Evolutionary conservation across 2,888 invertebrate genomes (phyloP), one percentile per base, ranked within the genome.

Genomic region (Auanema sp.): DNA sequence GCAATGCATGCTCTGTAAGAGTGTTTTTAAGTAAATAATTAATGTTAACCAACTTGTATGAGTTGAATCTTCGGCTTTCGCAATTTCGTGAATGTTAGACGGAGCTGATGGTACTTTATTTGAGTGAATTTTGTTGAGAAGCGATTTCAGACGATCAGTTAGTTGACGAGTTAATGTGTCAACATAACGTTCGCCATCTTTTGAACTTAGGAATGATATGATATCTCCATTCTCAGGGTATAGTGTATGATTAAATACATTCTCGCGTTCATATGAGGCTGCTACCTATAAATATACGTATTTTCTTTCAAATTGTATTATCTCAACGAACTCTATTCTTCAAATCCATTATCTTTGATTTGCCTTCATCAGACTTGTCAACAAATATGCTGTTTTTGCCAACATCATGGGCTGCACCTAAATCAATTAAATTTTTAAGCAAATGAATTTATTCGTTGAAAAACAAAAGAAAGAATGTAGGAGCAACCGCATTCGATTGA

Each of bases 101-200:
- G 69, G 67, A 25, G 63, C 56, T 21, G 64, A 65, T 0, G 66
- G 61, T 11, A 62, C 60, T 14, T 64, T 25, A 6, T 53, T 33
- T 8, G 55, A 52, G 51, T 69, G 65, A 6, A 61, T 21, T 25
- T 67, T 63, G 14, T 53, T 44, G 0, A 72, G 53, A 44, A 64
- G 69, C 12, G 65, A 64, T 23, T 70, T 70, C 44, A 72, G 59
- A 42, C 68, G 56, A n/a, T 70, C 72, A 12, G 63, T 66, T 41
- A 72, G 57, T 69, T 71, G 71, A 68, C 66, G 44, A 5, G 62
- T 64, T 11, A 71, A 66, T 42, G 64, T 67, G 52, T 73, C 72
- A 23, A 67, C 63, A 59, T 76, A 76, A 33, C 67, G 63, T 16
- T 76, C 76, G 5, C 65, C 63, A 8, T 66, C 66, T 21, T 64